Base-by-base conservation (phyloP, 2,888 invertebrate species). In the Chloromyia formosa region DNA sequence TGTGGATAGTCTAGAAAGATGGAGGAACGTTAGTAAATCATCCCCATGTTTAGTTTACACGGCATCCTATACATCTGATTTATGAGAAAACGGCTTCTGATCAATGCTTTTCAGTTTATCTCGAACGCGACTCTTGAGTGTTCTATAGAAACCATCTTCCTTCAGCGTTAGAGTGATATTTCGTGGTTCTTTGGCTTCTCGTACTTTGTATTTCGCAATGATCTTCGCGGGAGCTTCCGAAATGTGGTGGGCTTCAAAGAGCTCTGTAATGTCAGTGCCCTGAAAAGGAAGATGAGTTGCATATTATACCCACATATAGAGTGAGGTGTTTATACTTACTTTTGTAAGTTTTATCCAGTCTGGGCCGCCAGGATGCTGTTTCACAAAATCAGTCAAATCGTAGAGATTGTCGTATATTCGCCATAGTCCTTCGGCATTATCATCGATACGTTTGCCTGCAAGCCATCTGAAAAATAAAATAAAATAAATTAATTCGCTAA, bases 311-410 rank as follows among this genome's bases (percentile, higher is more conserved):
- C 23, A 40, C 10, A 16, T 42, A 0, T 69, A 53, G 10, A 22
- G 14, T 53, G 27, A 35, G 7, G 27, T 35, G 27, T 7, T 60
- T 60, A n/a, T 18, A 12, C 66, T 5, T 22, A 66, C 66, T 45
- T 66, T 66, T 0, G 92, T 90, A 66, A 91, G 85, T 53, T 86
- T 85, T 68, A 94, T 81, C 94, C 94, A 95, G 81, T 92, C 91
- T 0, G 87, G 80, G 0, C 97, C 95, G 45, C 96, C 96, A 0
- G 97, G 98, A 87, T 98, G 98, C 61, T 86, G 88, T 2, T 90
- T 84, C 3, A 93, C 86, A 83, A 96, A 98, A 20, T 89, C 87
- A 0, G 90, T 90, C 23, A 98, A 88, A 85, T 98, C 95, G 83
- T 97, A 98, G 20, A 98, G 86, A 61, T 87, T 86, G 83, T 94